Conservation (phyloP, 2,113 vertebrate species). For the Pipa parva region DNA sequence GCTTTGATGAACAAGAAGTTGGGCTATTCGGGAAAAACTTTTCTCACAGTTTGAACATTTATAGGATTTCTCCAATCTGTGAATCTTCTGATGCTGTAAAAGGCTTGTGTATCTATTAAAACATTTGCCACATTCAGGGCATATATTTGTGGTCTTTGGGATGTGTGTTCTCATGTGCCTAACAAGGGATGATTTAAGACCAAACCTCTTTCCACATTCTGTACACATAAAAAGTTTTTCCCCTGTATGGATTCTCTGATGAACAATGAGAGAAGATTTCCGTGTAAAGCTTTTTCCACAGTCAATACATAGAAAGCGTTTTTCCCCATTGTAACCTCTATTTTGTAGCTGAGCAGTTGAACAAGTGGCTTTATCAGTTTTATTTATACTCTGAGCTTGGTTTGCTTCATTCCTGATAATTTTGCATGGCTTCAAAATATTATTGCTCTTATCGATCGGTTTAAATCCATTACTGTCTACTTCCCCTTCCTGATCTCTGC, state of each 20-base stretch:
- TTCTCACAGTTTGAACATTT: constrained; percentile 46
- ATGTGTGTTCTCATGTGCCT: constrained; percentile 56
- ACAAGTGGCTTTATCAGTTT: not conserved
- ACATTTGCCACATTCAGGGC: constrained; percentile 27
- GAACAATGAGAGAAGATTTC: constrained; percentile 50
- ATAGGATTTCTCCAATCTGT: constrained; percentile 3
- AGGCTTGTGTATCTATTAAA: constrained; percentile 22
- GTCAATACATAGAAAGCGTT: constrained; percentile 38
- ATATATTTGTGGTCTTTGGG: constrained; percentile 8
- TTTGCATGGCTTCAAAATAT: too few relatives aligned
- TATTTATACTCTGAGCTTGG: not conserved
- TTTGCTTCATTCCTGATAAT: not conserved
- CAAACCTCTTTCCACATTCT: constrained; percentile 68
- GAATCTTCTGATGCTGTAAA: constrained; percentile 31
- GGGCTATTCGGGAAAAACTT: constrained; percentile 44
- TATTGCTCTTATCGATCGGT: too few relatives aligned
- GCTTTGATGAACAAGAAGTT: constrained; percentile 51
- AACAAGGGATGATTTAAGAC: constrained; percentile 50
- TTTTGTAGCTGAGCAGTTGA: not conserved
- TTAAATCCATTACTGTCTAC: too few relatives aligned
- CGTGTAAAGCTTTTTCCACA: constrained; percentile 46
- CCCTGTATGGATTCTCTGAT: constrained; percentile 53
- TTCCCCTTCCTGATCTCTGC: too few relatives aligned
- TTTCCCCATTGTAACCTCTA: constrained; percentile 45
- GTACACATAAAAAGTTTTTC: constrained; percentile 54